These are phyloP conservation scores for Ectobius pallidus DNA, from an alignment of 2,888 invertebrate genomes.

Conservation along the genomic window DNA sequence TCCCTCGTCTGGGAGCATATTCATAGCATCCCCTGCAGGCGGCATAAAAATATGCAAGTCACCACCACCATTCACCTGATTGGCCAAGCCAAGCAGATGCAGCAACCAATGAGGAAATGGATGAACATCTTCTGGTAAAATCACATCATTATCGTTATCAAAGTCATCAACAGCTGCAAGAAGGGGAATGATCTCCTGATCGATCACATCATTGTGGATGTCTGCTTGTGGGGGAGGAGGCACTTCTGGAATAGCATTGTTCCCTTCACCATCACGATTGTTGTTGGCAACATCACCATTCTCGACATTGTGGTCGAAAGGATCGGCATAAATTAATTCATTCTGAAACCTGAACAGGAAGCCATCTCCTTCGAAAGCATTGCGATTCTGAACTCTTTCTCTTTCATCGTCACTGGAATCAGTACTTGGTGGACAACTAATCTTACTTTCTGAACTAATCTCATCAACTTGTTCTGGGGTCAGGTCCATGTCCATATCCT, in stretches of 20 bases:
- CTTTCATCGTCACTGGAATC: conserved; percentile 26
- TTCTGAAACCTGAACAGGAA: conserved; percentile 22
- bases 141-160: conserved; percentile 38
- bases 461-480: conserved; percentile 48
- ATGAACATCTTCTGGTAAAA: conserved; percentile 28
- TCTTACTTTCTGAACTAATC: conserved; percentile 46
- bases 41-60: conserved; percentile 1
- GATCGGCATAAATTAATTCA: conserved; percentile 34
- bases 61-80: conserved; percentile 24
- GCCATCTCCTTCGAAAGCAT: conserved; percentile 21
- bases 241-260: conserved; percentile 53
- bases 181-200: conserved; percentile 26
- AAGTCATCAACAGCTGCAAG: conserved; percentile 33
- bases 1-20: conserved; percentile 21
- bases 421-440: conserved; percentile 25
- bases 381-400: neutral
- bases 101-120: conserved; percentile 41
- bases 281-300: conserved; percentile 62
- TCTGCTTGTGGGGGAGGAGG: conserved; percentile 43
- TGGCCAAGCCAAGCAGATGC: conserved; percentile 32
- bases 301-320: conserved; percentile 52
- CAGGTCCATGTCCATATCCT: conserved; percentile 49
- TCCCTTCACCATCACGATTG: conserved; percentile 60
- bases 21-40: neutral
- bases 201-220: conserved; percentile 43